Conservation (phyloP, 2,113 vertebrate genomes). For the Tachuris rubrigastra region DNA sequence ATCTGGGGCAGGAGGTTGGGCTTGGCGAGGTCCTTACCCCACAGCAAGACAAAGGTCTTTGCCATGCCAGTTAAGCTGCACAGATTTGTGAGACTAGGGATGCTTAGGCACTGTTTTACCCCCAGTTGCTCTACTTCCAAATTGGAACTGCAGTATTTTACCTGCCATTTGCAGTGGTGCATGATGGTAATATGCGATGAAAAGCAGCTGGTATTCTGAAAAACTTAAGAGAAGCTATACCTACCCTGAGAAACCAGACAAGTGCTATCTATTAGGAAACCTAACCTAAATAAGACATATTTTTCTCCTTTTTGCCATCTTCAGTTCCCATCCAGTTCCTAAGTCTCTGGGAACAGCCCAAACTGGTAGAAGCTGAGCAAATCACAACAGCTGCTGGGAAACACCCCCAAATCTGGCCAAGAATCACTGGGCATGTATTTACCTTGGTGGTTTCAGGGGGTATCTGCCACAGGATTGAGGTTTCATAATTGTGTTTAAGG, state of each 20-base stretch:
- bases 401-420: background rate
- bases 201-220: background rate
- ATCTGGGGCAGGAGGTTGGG: background rate
- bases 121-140: background rate
- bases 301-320: background rate
- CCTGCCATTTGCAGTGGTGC: background rate
- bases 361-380: background rate
- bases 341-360: background rate
- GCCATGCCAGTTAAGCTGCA: background rate
- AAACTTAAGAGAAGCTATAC: background rate
- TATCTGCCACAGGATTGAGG: background rate
- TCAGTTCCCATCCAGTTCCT: background rate
- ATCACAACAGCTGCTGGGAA: background rate
- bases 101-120: background rate
- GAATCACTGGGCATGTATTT: background rate
- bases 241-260: background rate
- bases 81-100: background rate
- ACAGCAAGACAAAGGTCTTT: background rate
- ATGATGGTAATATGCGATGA: background rate
- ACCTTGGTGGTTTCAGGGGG: rapidly evolving
- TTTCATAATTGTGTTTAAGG: background rate
- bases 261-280: background rate
- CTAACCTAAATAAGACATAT: background rate
- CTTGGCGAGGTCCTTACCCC: rapidly evolving
- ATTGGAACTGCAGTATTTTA: background rate